Evolutionary conservation across 1,140 invertebrate genomes (phyloP), one percentile per base, ranked within the genome.

Genomic region (Cylas formicarius): DNA sequence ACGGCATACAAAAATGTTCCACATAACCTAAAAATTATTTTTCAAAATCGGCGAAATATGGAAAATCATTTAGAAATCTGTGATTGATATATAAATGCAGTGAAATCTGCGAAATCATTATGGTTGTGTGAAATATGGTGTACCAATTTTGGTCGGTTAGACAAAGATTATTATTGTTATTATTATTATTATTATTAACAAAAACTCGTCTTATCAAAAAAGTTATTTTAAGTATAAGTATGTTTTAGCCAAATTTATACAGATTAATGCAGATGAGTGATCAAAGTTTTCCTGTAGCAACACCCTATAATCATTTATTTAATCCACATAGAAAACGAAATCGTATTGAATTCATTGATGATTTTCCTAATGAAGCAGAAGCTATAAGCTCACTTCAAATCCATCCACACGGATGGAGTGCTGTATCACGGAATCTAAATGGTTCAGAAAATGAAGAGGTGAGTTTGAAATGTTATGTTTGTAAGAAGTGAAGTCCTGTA

Each of bases 331-430:
- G 87, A 22, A 76, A 76, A 45, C 73, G 82, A 44, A 95, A 95
- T 67, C 72, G 90, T 29, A 78, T 94, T 2, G 90, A 95, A 67
- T 82, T 94, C 57, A 77, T 95, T 4, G 82, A 82, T 1, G 91
- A 95, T 71, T 95, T 94, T 64, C 89, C 90, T 0, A 86, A 92
- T 62, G 86, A 91, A 53, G 89, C 90, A 0, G 86, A 91, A 68
- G 83, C 90, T 37, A 87, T 95, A 52, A 85, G 86, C 51, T 90
- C 89, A 11, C 67, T 92, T 28, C 84, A 92, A 72, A 80, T 96
- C 48, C 90, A 96, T 71, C 91, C 91, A 4, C 81, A 90, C 58
- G 89, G 90, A 2, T 92, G 89, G 84, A 87, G 84, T 66, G 84
- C 84, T 8, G 64, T 92, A 17, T 90, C 87, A 20, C 74, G 90